Percentiles rank a stretch among this genome's conserved stretches.
These are phyloP conservation scores for Hoplias malabaricus DNA, from an alignment of 2,113 vertebrate genomes.

Conservation along the genomic window DNA sequence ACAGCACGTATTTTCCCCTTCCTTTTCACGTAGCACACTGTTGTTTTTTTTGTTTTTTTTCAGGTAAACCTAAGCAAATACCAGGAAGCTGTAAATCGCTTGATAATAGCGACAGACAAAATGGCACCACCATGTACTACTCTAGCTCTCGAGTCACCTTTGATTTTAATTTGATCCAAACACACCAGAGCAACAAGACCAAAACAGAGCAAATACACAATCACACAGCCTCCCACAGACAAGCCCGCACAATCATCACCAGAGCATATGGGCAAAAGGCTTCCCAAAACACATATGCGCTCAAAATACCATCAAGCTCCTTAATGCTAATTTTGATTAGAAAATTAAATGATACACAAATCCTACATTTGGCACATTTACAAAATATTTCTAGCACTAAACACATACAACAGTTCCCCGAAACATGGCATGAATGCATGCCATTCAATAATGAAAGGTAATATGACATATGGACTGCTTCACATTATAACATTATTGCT, in stretches of 20 bases:
- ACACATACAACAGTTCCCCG: too few species aligned
- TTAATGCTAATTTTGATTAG: neutral
- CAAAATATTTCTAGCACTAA: neutral
- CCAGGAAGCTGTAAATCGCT: constrained; percentile 59
- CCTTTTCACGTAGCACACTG: constrained; percentile 4
- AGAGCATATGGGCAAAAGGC: neutral
- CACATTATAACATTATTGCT: too few species aligned
- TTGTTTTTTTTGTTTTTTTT: constrained; percentile 24
- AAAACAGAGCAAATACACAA: constrained; percentile 49
- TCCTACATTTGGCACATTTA: neutral
- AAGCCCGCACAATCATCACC: constrained; percentile 23
- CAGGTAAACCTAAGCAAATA: constrained; percentile 41
- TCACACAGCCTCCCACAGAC: constrained; percentile 49
- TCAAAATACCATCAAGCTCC: neutral
- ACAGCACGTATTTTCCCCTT: constrained; percentile 26
- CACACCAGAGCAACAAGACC: constrained; percentile 46
- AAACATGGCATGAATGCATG: too few species aligned
- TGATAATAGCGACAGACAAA: constrained; percentile 63
- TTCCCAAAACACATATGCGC: constrained; percentile 31
- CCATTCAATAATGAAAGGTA: too few species aligned
- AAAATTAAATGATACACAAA: constrained; percentile 12
- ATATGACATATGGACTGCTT: too few species aligned
- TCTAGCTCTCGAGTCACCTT: constrained; percentile 44
- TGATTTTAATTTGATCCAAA: constrained; percentile 46
- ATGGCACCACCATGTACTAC: constrained; percentile 64